Evolutionary conservation across 2,888 invertebrate genomes (phyloP).

Genomic region (Aricia artaxerxes): DNA sequence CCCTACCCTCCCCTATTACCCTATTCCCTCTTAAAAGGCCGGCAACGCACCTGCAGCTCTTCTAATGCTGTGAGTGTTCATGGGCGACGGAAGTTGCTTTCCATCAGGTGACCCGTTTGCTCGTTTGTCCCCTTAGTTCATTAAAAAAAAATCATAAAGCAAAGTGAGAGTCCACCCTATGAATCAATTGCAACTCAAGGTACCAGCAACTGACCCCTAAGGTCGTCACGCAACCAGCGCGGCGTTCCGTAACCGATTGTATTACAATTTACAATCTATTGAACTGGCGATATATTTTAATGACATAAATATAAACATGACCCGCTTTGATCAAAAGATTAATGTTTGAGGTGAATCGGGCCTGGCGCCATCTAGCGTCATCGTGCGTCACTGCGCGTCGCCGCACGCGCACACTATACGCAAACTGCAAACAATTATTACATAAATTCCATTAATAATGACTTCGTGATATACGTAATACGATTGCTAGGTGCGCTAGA

Average conservation of each 20-base stretch:
- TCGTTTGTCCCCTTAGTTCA: too few relatives aligned
- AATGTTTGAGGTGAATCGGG: conserved; percentile 64
- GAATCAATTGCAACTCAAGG: conserved; percentile 31
- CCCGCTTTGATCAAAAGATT: conserved; percentile 60
- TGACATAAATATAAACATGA: conserved; percentile 56
- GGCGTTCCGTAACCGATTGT: conserved; percentile 37
- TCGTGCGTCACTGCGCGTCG: conserved; percentile 37
- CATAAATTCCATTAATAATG: background rate
- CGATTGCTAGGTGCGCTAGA: background rate
- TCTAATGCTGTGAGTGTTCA: too few relatives aligned
- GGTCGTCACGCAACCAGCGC: conserved; percentile 38
- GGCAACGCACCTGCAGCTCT: too few relatives aligned
- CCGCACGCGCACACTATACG: conserved; percentile 29
- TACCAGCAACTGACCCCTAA: conserved; percentile 41
- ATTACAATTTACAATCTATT: conserved; percentile 43
- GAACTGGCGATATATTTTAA: conserved; percentile 52
- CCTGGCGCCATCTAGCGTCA: conserved; percentile 51
- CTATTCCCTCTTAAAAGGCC: too few relatives aligned
- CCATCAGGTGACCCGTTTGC: too few relatives aligned
- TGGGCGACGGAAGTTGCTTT: too few relatives aligned
- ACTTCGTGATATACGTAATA: background rate
- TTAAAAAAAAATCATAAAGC: background rate
- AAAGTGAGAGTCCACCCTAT: conserved; percentile 34
- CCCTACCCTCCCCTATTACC: too few relatives aligned
- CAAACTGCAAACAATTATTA: background rate